Conservation (phyloP, 2,888 invertebrate genomes). For the Priocnemis perturbator region DNA sequence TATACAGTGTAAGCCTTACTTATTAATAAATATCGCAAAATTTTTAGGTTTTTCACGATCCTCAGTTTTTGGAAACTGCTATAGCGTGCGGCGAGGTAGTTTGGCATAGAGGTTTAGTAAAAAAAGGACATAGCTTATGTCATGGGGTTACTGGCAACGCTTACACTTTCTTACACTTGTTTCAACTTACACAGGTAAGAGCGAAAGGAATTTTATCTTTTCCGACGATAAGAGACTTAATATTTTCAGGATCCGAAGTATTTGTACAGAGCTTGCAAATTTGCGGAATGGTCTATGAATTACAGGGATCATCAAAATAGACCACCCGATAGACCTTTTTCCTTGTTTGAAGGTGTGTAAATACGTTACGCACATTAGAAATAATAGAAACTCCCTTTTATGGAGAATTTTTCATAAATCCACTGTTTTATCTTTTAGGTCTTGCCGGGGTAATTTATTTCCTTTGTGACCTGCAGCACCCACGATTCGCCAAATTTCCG, state of each 20-base stretch:
- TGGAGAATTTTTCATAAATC: neutral
- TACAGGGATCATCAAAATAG: conserved; percentile 80
- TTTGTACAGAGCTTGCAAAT: conserved; percentile 86
- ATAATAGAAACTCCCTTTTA: neutral
- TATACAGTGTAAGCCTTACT: conserved; percentile 5
- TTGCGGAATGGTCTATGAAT: conserved; percentile 88
- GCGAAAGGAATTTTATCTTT: conserved; percentile 75
- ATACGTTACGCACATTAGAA: conserved; percentile 12
- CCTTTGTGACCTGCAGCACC: conserved; percentile 82
- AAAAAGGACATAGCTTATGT: conserved; percentile 91
- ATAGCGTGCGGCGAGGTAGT: conserved; percentile 84
- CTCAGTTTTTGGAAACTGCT: conserved; percentile 83
- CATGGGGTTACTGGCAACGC: conserved; percentile 94
- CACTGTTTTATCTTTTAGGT: conserved; percentile 69
- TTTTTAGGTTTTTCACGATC: conserved; percentile 81
- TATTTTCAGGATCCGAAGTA: conserved; percentile 80
- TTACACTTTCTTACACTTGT: conserved; percentile 87
- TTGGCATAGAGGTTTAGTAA: conserved; percentile 88
- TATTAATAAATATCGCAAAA: conserved; percentile 21
- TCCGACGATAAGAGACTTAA: conserved; percentile 5
- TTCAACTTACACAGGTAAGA: conserved; percentile 79
- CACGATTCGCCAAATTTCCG: conserved; percentile 84
- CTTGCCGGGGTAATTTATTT: conserved; percentile 87
- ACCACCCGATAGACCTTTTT: conserved; percentile 87
- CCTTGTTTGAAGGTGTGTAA: conserved; percentile 89